These are phyloP conservation scores for Poecilia gillii DNA, from an alignment of 2,797 vertebrate genomes.

Conservation along the genomic window DNA sequence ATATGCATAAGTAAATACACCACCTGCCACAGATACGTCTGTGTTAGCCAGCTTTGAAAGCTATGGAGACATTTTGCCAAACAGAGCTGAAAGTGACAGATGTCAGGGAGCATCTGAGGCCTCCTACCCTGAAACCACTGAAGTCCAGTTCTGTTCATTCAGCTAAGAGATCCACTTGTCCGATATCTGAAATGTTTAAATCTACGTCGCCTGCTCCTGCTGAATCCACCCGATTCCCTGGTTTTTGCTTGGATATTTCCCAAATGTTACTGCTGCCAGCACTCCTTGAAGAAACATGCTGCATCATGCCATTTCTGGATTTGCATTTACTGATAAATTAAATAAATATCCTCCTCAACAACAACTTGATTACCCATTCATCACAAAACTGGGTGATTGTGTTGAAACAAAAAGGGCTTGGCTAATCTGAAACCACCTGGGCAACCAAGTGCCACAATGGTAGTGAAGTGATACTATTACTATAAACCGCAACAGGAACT, in stretches of 20 bases:
- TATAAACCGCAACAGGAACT: neutral
- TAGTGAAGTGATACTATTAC: neutral
- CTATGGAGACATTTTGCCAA: neutral
- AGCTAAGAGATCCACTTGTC: neutral
- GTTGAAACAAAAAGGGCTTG: conserved; percentile 1
- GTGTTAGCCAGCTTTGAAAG: neutral
- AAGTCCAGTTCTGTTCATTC: neutral
- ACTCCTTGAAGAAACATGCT: conserved; percentile 22
- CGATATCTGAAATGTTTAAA: neutral
- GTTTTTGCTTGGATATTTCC: conserved; percentile 3
- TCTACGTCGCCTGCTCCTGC: neutral
- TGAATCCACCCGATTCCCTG: neutral
- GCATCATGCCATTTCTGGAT: conserved; percentile 27
- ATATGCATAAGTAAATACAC: conserved; percentile 29
- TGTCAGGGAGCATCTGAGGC: neutral
- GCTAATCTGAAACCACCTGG: conserved; percentile 4
- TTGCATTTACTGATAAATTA: conserved; percentile 24
- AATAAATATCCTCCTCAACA: conserved; percentile 3
- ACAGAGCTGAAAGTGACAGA: neutral
- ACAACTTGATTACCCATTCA: conserved; percentile 2
- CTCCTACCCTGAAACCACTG: neutral
- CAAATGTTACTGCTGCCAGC: conserved; percentile 8
- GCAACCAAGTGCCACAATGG: neutral
- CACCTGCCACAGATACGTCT: conserved; percentile 3
- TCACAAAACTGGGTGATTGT: neutral